These are phyloP conservation scores for Distichodus sexfasciatus DNA, from an alignment of 2,797 vertebrate species.

Conservation along the genomic window DNA sequence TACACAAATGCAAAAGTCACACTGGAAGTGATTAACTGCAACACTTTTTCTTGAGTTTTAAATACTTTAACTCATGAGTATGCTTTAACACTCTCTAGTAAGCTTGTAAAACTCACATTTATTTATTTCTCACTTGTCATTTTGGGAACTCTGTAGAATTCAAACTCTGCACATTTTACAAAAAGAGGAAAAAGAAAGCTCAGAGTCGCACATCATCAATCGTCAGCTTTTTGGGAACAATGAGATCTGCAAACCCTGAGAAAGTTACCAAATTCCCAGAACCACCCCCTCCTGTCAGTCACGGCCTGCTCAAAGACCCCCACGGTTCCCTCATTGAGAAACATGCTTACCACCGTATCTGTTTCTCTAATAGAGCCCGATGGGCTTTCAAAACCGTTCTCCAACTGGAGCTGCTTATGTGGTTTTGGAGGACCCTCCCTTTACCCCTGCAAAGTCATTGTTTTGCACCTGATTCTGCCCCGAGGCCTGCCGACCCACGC, in stretches of 20 bases:
- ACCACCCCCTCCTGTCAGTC: neutral
- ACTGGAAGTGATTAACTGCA: too few species aligned
- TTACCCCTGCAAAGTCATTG: neutral
- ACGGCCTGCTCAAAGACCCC: slow-evolving; percentile 1
- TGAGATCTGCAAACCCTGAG: slow-evolving; percentile 4
- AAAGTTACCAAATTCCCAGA: neutral
- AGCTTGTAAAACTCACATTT: too few species aligned
- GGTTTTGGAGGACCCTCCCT: slow-evolving; percentile 1
- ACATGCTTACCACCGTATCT: neutral
- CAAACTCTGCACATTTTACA: slow-evolving; percentile 9
- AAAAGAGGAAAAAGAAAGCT: neutral
- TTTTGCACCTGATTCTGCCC: neutral
- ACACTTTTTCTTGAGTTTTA: too few species aligned
- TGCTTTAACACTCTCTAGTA: too few species aligned
- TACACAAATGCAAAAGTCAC: too few species aligned
- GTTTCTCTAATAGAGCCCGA: slow-evolving; percentile 3
- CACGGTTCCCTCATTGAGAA: neutral
- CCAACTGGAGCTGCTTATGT: neutral
- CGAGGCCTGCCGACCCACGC: neutral
- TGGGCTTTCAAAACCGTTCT: slow-evolving; percentile 18
- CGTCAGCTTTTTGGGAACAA: slow-evolving; percentile 22
- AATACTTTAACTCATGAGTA: too few species aligned
- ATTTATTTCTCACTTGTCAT: too few species aligned
- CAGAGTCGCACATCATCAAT: neutral
- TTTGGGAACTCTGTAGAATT: too few species aligned